Conservation (phyloP, 2,113 vertebrate species). For the Nyctibius bracteatus region DNA sequence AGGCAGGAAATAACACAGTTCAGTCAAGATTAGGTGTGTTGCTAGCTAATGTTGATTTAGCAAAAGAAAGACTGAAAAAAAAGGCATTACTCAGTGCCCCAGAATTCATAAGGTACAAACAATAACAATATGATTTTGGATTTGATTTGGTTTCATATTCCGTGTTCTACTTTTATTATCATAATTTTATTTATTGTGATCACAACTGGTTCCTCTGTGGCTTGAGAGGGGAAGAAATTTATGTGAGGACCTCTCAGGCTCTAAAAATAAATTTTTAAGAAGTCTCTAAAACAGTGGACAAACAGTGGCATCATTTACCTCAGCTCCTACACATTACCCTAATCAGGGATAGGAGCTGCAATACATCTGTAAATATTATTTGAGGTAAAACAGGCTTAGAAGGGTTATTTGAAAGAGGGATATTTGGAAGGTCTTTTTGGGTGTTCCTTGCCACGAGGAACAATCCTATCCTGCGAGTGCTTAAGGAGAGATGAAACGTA, state of each 20-base stretch:
- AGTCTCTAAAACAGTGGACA: neutral
- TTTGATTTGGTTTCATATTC: neutral
- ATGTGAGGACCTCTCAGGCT: neutral
- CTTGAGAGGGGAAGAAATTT: neutral
- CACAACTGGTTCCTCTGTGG: neutral
- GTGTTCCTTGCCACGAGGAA: neutral
- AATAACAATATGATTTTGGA: neutral
- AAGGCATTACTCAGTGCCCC: neutral
- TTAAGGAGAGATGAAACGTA: neutral
- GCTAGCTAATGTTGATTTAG: slow-evolving; percentile 53
- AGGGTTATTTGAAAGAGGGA: neutral
- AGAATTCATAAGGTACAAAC: neutral
- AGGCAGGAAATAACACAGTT: slow-evolving; percentile 63
- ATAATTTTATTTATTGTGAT: neutral
- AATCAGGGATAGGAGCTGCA: neutral
- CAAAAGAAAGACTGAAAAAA: neutral
- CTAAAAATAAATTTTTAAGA: neutral
- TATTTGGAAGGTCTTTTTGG: neutral
- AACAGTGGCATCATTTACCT: neutral
- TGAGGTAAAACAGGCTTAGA: neutral
- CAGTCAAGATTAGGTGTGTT: slow-evolving; percentile 52
- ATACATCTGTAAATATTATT: neutral
- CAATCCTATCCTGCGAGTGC: neutral
- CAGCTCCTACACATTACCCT: neutral
- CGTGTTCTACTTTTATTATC: neutral